phyloP scores from a whole-genome alignment of 2,797 vertebrate genomes.

The Paratrypauchen microcephalus region DNA sequence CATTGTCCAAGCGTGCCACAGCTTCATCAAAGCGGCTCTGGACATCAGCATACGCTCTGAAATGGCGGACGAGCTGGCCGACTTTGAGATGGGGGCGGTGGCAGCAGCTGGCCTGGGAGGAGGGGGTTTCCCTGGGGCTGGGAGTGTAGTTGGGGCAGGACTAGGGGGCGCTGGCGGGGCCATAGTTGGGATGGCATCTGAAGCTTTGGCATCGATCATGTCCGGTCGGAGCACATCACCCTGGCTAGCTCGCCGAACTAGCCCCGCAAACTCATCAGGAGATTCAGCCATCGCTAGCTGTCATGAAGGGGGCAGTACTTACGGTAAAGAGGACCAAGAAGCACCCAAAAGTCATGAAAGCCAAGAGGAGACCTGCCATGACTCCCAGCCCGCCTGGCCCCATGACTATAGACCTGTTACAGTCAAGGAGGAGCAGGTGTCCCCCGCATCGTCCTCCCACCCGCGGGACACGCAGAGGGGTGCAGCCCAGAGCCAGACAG shows the following conservation, averaged over 20 bases:
- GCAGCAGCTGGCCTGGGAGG: slow-evolving; percentile 76
- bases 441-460: slow-evolving; percentile 78
- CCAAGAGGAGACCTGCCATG: slow-evolving; percentile 84
- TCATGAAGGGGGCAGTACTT: slow-evolving; percentile 91
- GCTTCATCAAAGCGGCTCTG: slow-evolving; percentile 96
- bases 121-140: slow-evolving; percentile 46
- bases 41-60: slow-evolving; percentile 97
- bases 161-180: slow-evolving; percentile 61
- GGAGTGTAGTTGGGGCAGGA: slow-evolving; percentile 48
- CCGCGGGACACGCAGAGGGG: slow-evolving; percentile 66
- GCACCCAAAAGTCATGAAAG: slow-evolving; percentile 87
- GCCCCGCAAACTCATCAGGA: slow-evolving; percentile 93
- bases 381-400: slow-evolving; percentile 88
- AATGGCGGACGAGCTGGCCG: slow-evolving; percentile 87
- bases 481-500: slow-evolving; percentile 67
- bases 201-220: slow-evolving; percentile 91
- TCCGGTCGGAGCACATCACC: slow-evolving; percentile 95
- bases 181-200: slow-evolving; percentile 77
- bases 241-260: slow-evolving; percentile 90
- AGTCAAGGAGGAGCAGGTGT: slow-evolving; percentile 95
- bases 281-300: slow-evolving; percentile 97
- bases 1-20: slow-evolving; percentile 96
- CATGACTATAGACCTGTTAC: slow-evolving; percentile 86
- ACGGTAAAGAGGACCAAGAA: slow-evolving; percentile 94
- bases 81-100: slow-evolving; percentile 87